Evolutionary conservation across 2,113 vertebrate genomes (phyloP).

Genomic region (Cochlearius cochlearius): DNA sequence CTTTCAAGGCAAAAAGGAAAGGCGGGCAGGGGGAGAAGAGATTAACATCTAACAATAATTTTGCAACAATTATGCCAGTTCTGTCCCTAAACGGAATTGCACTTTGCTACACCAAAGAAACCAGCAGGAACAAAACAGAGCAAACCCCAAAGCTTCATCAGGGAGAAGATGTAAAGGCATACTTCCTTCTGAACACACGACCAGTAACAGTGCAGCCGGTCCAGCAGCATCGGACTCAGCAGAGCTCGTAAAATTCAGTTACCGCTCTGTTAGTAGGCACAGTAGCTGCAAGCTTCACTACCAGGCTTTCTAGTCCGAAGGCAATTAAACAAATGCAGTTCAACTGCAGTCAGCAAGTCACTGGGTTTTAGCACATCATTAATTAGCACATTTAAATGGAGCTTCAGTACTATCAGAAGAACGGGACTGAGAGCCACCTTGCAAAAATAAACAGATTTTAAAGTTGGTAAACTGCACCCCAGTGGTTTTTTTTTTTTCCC

Average conservation of each 20-base stretch:
- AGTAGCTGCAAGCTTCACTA: not conserved
- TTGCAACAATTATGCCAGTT: not conserved
- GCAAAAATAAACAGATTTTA: not conserved
- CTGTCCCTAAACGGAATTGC: not conserved
- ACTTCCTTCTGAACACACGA: not conserved
- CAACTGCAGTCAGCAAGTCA: not conserved
- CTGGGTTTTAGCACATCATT: not conserved
- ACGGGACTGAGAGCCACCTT: not conserved
- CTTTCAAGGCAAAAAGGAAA: not conserved
- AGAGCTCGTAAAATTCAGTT: not conserved
- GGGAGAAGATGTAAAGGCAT: not conserved
- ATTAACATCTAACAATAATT: not conserved
- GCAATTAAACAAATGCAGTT: not conserved
- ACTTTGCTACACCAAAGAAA: not conserved
- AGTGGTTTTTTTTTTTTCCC: not conserved
- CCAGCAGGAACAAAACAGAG: not conserved
- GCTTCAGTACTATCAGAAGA: not conserved
- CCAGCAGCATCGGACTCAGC: not conserved
- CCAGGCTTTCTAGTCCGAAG: not conserved
- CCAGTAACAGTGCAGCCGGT: not conserved
- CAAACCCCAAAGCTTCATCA: not conserved
- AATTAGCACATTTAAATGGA: not conserved
- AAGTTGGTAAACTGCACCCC: not conserved
- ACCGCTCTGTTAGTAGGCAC: not conserved
- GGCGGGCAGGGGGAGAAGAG: fast-evolving